Percentiles rank a stretch among this genome's conserved stretches.
phyloP scores from a whole-genome alignment of 2,888 invertebrate species.

The Crocallis elinguaria region DNA sequence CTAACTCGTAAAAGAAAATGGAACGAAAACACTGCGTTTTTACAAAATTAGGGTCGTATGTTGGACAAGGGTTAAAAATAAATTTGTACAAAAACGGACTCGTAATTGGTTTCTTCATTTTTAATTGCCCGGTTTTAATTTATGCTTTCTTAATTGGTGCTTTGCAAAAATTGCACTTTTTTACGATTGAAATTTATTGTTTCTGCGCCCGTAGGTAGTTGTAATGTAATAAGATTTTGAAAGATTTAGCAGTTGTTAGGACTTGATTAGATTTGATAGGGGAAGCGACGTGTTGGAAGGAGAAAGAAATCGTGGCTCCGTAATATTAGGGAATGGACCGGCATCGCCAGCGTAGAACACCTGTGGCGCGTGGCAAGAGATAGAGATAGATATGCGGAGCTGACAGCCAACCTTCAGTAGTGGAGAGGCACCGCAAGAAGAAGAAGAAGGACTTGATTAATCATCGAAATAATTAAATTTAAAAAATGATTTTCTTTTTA shows the following conservation, averaged over 20 bases:
- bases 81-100: conserved; percentile 21
- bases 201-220: conserved; percentile 17
- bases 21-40: conserved; percentile 24
- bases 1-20: conserved; percentile 17
- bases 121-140: conserved; percentile 21
- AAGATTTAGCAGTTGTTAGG: too few relatives aligned
- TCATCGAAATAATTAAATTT: too few relatives aligned
- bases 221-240: conserved; percentile 7
- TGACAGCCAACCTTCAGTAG: too few relatives aligned
- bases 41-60: conserved; percentile 21
- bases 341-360: too few relatives aligned
- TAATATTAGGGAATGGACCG: too few relatives aligned
- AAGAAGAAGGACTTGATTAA: background rate
- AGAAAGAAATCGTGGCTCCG: too few relatives aligned
- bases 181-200: conserved; percentile 16
- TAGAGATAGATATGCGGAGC: too few relatives aligned
- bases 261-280: too few relatives aligned
- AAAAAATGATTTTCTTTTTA: background rate
- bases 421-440: too few relatives aligned
- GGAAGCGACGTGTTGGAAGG: too few relatives aligned
- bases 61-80: conserved; percentile 28
- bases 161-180: conserved; percentile 12
- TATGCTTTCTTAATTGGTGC: conserved; percentile 17
- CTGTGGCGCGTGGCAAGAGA: too few relatives aligned
- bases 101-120: conserved; percentile 27